Percentiles rank a stretch among this genome's conserved stretches.
phyloP scores from a whole-genome alignment of 1,140 invertebrate species.

The Lepidurus apus region DNA sequence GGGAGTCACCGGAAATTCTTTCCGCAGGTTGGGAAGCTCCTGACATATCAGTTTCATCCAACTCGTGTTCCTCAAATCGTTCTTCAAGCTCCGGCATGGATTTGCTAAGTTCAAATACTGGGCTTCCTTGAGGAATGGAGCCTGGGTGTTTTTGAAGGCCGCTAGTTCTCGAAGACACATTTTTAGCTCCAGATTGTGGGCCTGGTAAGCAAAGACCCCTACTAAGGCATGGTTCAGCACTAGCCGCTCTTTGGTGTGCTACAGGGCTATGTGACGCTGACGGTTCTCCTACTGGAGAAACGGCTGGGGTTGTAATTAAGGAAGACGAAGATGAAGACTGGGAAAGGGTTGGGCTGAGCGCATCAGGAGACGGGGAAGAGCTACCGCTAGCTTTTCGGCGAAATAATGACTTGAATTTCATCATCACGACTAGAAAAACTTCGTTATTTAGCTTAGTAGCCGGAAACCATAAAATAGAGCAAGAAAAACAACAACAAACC shows the following conservation, averaged over 20 bases:
- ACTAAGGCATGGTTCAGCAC: slow-evolving; percentile 3
- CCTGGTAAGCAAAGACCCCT: neutral
- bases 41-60: neutral
- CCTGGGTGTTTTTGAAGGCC: neutral
- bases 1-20: slow-evolving; percentile 2
- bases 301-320: slow-evolving; percentile 44
- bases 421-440: slow-evolving; percentile 52
- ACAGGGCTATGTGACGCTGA: neutral
- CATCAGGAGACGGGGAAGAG: slow-evolving; percentile 40
- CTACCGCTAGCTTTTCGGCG: slow-evolving; percentile 49
- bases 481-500: neutral
- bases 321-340: slow-evolving; percentile 32
- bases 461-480: slow-evolving; percentile 40
- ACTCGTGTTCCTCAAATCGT: neutral
- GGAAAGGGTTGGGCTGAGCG: slow-evolving; percentile 33
- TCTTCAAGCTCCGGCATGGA: slow-evolving; percentile 5
- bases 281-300: slow-evolving; percentile 37
- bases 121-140: neutral
- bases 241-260: neutral
- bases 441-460: too few relatives aligned
- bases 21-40: neutral
- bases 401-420: slow-evolving; percentile 74
- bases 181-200: neutral
- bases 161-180: neutral
- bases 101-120: neutral